A percentile compares a stretch with the other conserved stretches of the same genome.
Conservation (phyloP, 2,797 vertebrate genomes). For the Ptychobarbus kaznakovi region DNA sequence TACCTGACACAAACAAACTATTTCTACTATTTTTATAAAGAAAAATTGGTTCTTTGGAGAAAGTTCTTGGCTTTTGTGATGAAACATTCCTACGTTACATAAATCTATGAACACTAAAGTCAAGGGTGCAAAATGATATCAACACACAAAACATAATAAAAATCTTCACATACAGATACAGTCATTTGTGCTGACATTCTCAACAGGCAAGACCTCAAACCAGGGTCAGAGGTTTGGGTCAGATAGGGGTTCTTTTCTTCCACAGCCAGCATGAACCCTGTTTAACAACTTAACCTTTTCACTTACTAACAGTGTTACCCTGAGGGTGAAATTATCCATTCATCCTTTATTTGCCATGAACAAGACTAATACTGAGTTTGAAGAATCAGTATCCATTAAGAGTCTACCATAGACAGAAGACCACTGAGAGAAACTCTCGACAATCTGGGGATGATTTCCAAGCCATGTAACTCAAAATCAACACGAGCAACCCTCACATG, state of each 20-base stretch:
- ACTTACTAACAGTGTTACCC: constrained; percentile 42
- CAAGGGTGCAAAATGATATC: constrained; percentile 4
- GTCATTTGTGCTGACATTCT: constrained; percentile 7
- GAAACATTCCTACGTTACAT: not conserved
- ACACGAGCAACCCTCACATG: not conserved
- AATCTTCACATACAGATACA: not conserved
- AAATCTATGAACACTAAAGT: not conserved
- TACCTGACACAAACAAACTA: not conserved
- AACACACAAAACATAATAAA: not conserved
- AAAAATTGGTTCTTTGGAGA: not conserved
- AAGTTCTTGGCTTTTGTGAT: not conserved
- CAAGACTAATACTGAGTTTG: constrained; percentile 23
- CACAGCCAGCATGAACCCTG: constrained; percentile 22
- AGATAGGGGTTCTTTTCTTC: constrained; percentile 15
- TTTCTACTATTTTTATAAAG: not conserved
- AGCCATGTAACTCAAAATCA: not conserved
- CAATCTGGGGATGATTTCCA: constrained; percentile 1
- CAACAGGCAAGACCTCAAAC: constrained; percentile 7
- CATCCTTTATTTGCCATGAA: constrained; percentile 30
- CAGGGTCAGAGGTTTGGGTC: constrained; percentile 27
- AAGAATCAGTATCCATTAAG: constrained; percentile 36
- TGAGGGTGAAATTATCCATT: constrained; percentile 48
- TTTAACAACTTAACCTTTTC: constrained; percentile 55
- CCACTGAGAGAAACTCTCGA: not conserved
- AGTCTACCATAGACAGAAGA: constrained; percentile 31